Evolutionary conservation across 2,113 vertebrate genomes (phyloP).

Genomic region (Cochlearius cochlearius): DNA sequence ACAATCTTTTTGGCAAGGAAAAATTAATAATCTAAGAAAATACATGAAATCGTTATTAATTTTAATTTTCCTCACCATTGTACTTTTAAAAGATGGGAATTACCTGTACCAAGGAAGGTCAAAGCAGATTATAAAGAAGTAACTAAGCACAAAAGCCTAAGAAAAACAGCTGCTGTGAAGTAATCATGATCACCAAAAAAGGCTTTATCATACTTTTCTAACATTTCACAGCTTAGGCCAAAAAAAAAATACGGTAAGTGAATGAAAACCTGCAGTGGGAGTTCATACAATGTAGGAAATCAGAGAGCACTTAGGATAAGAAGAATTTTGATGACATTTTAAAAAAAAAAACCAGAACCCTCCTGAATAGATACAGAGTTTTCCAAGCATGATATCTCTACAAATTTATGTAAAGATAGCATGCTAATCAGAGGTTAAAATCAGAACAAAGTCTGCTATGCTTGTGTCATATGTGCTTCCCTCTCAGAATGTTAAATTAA

Average conservation of each 20-base stretch:
- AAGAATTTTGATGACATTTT: neutral
- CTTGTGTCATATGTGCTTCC: neutral
- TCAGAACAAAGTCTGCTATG: neutral
- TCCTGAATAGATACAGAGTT: neutral
- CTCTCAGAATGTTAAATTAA: slow-evolving; percentile 3
- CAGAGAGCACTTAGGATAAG: neutral
- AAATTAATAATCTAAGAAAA: neutral
- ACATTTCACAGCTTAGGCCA: neutral
- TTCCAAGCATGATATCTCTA: neutral
- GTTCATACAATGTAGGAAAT: neutral
- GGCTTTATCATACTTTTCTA: neutral
- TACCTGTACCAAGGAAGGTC: neutral
- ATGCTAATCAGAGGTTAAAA: neutral
- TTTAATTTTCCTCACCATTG: neutral
- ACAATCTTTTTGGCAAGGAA: neutral
- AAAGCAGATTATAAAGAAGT: neutral
- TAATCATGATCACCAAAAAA: neutral
- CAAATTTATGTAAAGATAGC: neutral
- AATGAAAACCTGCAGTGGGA: neutral
- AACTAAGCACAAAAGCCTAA: neutral
- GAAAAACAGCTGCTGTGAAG: neutral
- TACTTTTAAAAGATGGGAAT: neutral
- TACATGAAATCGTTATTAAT: neutral
- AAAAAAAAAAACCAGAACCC: neutral
- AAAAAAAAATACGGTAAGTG: neutral